A percentile compares a stretch with the other conserved stretches of the same genome.
Conservation (phyloP, 2,797 vertebrate genomes). For the Takifugu rubripes region DNA sequence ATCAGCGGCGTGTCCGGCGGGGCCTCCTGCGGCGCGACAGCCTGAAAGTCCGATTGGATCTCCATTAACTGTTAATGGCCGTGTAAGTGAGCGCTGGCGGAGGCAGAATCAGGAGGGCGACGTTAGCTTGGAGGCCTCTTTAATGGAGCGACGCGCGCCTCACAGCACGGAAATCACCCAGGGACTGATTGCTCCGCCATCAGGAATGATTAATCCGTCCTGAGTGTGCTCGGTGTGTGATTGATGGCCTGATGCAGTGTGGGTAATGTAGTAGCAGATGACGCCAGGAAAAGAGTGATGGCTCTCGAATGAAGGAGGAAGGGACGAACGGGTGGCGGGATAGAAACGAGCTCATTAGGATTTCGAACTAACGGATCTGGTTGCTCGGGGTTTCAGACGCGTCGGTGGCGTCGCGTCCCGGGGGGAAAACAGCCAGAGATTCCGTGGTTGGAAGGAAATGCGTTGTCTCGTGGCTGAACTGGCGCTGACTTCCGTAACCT, state of each 20-base stretch:
- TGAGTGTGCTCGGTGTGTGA: slow-evolving; percentile 48
- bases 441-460: slow-evolving; percentile 24
- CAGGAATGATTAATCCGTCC: slow-evolving; percentile 56
- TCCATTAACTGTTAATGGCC: slow-evolving; percentile 56
- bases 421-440: slow-evolving; percentile 23
- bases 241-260: slow-evolving; percentile 64
- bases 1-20: slow-evolving; percentile 35
- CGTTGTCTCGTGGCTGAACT: slow-evolving; percentile 47
- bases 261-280: slow-evolving; percentile 66
- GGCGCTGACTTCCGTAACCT: slow-evolving; percentile 36
- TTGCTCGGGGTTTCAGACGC: slow-evolving; percentile 44
- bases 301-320: slow-evolving; percentile 15
- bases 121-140: slow-evolving; percentile 37
- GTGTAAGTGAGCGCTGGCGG: slow-evolving; percentile 57
- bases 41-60: slow-evolving; percentile 31
- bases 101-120: slow-evolving; percentile 6
- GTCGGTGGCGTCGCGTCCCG: slow-evolving; percentile 18
- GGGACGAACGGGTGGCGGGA: background rate
- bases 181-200: slow-evolving; percentile 60
- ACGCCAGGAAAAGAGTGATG: slow-evolving; percentile 60
- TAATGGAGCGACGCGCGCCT: slow-evolving; percentile 49
- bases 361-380: slow-evolving; percentile 15
- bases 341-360: slow-evolving; percentile 31
- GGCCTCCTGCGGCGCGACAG: slow-evolving; percentile 44
- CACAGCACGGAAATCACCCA: slow-evolving; percentile 46